Conservation (phyloP, 2,113 vertebrate species). For the Ibidorhyncha struthersii region DNA sequence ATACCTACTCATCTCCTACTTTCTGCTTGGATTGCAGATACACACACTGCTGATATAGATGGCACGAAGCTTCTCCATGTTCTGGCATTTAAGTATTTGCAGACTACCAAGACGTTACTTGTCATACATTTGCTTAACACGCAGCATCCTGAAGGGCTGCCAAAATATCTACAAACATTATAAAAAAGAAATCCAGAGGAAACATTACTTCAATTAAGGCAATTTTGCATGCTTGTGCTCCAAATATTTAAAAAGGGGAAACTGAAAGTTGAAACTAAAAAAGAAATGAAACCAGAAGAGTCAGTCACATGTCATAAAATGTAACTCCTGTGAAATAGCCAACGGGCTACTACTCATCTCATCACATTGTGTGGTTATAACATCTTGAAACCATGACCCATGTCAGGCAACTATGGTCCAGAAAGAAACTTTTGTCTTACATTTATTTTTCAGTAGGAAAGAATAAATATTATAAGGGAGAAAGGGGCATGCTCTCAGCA, state of each 20-base stretch:
- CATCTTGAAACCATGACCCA: neutral
- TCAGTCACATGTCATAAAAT: neutral
- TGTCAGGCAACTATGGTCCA: neutral
- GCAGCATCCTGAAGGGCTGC: neutral
- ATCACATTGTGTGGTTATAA: neutral
- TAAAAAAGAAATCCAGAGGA: constrained; percentile 16
- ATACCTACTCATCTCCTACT: neutral
- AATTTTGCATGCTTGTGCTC: neutral
- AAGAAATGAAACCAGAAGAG: neutral
- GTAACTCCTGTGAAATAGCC: neutral
- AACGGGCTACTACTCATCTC: neutral
- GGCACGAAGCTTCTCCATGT: neutral
- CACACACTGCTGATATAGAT: neutral
- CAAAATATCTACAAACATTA: neutral
- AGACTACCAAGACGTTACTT: neutral
- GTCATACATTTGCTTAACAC: neutral
- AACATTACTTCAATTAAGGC: constrained; percentile 34
- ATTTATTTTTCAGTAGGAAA: neutral
- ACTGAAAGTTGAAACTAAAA: constrained; percentile 24
- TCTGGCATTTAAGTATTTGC: neutral
- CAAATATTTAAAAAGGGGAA: neutral
- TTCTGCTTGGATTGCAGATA: neutral
- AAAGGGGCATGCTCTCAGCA: neutral
- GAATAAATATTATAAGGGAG: neutral
- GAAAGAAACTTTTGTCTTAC: neutral